Evolutionary conservation across 2,113 vertebrate genomes (phyloP).

Genomic region (Lepisosteus osseus): DNA sequence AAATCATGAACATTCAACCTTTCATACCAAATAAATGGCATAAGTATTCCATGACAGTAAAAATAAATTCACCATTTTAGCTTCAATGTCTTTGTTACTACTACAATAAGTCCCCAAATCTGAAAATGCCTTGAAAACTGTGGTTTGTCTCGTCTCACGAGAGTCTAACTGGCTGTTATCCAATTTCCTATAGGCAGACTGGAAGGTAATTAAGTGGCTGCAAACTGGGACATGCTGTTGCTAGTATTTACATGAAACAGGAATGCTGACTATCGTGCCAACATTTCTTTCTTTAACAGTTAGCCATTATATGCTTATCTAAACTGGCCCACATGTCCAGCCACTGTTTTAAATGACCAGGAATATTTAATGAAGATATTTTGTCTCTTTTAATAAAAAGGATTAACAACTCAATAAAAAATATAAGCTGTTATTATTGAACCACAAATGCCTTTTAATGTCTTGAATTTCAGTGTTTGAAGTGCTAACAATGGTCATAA

Average conservation of each 20-base stretch:
- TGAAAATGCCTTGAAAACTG: constrained; percentile 28
- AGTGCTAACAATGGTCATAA: too few relatives aligned
- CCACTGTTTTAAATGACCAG: not conserved
- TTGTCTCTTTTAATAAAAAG: too few relatives aligned
- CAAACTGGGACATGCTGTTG: constrained; percentile 54
- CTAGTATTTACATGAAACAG: constrained; percentile 47
- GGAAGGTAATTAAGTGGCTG: constrained; percentile 61
- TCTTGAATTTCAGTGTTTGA: too few relatives aligned
- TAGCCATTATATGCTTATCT: constrained; percentile 1
- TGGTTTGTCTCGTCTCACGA: constrained; percentile 35
- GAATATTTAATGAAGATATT: too few relatives aligned
- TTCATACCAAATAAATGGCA: too few relatives aligned
- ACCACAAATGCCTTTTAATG: too few relatives aligned
- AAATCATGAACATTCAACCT: too few relatives aligned
- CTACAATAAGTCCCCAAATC: constrained; percentile 47
- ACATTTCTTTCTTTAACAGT: not conserved
- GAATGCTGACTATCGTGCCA: constrained; percentile 32
- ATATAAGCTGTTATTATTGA: too few relatives aligned
- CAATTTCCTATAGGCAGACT: constrained; percentile 51
- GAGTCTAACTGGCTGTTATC: constrained; percentile 48
- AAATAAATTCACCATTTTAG: too few relatives aligned
- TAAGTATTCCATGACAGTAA: too few relatives aligned
- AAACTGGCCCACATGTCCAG: not conserved
- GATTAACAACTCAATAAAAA: too few relatives aligned
- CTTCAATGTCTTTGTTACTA: constrained; percentile 34